These are phyloP conservation scores for Macropis europaea DNA, from an alignment of 2,888 invertebrate genomes.

Conservation along the genomic window DNA sequence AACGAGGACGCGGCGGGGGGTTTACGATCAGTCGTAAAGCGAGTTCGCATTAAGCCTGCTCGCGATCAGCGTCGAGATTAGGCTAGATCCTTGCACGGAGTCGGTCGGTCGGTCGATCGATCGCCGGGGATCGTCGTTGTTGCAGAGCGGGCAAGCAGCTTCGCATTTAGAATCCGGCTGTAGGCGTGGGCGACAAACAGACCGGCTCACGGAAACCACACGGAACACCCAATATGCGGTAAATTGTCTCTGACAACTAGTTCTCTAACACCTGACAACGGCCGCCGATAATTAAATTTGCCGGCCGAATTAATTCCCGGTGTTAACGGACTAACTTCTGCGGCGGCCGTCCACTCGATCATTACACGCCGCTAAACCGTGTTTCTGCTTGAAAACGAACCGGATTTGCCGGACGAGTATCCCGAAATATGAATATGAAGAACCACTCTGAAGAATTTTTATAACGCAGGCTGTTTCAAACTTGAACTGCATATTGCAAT, in stretches of 20 bases:
- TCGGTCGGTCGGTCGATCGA: slow-evolving; percentile 49
- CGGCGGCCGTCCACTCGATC: slow-evolving; percentile 21
- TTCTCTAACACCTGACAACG: slow-evolving; percentile 48
- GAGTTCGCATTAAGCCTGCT: slow-evolving; percentile 43
- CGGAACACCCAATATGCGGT: slow-evolving; percentile 46
- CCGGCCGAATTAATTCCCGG: slow-evolving; percentile 44
- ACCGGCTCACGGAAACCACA: slow-evolving; percentile 31
- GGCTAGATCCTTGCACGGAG: slow-evolving; percentile 35
- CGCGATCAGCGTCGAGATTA: slow-evolving; percentile 55
- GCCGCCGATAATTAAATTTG: slow-evolving; percentile 50
- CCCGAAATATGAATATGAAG: too few relatives aligned
- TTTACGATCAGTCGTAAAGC: slow-evolving; percentile 48
- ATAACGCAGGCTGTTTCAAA: too few relatives aligned
- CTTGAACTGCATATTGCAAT: too few relatives aligned
- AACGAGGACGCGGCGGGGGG: slow-evolving; percentile 13
- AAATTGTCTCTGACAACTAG: slow-evolving; percentile 54
- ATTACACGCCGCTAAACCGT: slow-evolving; percentile 35
- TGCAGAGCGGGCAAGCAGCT: slow-evolving; percentile 27
- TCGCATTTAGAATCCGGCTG: slow-evolving; percentile 42
- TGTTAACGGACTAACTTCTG: slow-evolving; percentile 31
- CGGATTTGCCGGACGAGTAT: background rate
- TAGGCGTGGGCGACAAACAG: slow-evolving; percentile 46
- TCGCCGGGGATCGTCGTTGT: slow-evolving; percentile 36
- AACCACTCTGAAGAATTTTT: too few relatives aligned
- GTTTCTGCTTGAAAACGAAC: background rate